Conservation (phyloP, 2,113 vertebrate species). For the Opisthocomus hoazin region DNA sequence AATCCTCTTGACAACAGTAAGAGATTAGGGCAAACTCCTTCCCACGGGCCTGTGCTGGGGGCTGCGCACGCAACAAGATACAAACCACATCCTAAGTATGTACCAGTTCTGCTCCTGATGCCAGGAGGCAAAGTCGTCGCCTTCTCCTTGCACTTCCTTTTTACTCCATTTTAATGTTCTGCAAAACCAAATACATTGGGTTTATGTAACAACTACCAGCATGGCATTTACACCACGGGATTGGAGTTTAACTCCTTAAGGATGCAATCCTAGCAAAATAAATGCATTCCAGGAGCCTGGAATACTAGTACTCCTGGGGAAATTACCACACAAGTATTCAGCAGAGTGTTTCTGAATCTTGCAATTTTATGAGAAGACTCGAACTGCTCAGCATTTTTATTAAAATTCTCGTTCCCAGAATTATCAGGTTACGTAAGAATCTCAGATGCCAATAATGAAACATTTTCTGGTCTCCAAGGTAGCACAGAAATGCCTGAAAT, state of each 20-base stretch:
- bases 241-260: neutral
- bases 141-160: neutral
- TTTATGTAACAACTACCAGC: neutral
- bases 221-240: neutral
- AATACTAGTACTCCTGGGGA: neutral
- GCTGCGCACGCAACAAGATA: fast-evolving
- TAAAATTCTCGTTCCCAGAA: constrained; percentile 35
- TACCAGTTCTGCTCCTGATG: neutral
- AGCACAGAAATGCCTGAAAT: constrained; percentile 34
- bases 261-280: neutral
- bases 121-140: neutral
- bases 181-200: neutral
- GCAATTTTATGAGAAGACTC: neutral
- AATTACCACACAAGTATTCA: neutral
- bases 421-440: constrained; percentile 27
- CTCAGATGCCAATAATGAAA: constrained; percentile 39
- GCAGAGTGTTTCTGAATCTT: neutral
- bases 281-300: neutral
- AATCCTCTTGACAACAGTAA: neutral
- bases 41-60: neutral
- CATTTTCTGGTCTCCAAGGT: constrained; percentile 50
- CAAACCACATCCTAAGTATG: neutral
- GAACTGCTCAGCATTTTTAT: constrained; percentile 16
- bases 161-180: neutral
- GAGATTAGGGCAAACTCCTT: neutral